Base-by-base conservation (phyloP, 2,113 vertebrate species). In the Emydura subglobosa region DNA sequence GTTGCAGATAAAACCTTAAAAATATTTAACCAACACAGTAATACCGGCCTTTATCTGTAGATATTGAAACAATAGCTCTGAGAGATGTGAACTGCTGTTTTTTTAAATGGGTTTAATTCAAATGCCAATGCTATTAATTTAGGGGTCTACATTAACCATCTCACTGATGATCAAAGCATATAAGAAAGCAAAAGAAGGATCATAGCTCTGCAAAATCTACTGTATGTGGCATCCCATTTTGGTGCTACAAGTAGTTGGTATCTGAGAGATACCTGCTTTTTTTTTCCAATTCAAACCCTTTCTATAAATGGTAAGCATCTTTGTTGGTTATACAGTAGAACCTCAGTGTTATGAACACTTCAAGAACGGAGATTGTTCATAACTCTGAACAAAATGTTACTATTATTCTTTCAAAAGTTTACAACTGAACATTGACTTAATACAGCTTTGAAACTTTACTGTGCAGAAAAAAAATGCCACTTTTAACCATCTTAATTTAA, bases 1-100 rank as follows among this genome's bases (percentile, higher is more conserved):
- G 29, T 79, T 79, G 50, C 14, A 82, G 24, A 92, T 19, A 54
- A 90, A 85, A 90, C 3, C 27, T 55, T 85, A 1, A 6, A 59
- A 80, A 84, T 22, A 65, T 2, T 1, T 24, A 88, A 84, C 1
- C 1, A 87, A 82, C 31, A 34, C 19, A 55, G 61, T 7, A 0
- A 0, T 34, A 82, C 83, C 25, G 29, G 4, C 57, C 24, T 59
- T 59, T 24, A 25, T 19, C 84, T 87, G 44, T 34, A 81, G 91
- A 96, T 92, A 55, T n/a, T 59, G 57, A 59, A 59, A 83, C 82
- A 92, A 34, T 5, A 85, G 79, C 54, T 53, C 4, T 86, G 39
- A 96, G 61, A 95, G 65, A 61, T 92, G 87, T 95, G 92, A 93
- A 96, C 31, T 17, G 90, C 86, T 8, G 0, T 65, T 83, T 76